Conservation (phyloP, 64 coral and sea anemone species). For the Orbicella faveolata region DNA sequence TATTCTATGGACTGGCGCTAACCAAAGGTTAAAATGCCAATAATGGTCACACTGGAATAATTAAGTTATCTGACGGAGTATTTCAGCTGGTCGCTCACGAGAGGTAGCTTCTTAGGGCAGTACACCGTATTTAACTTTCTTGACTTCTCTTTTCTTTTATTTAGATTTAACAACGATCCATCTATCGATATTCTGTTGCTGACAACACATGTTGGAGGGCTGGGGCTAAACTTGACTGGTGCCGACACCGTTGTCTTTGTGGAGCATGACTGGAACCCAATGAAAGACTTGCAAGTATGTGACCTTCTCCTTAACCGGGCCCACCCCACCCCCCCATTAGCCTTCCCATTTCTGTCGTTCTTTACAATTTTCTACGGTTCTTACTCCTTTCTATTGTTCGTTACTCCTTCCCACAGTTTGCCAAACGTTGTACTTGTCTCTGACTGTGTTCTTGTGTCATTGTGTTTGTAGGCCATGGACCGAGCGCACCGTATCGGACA, state of each 20-base stretch:
- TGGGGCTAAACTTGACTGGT: slow-evolving; percentile 91
- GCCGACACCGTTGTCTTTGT: slow-evolving; percentile 98
- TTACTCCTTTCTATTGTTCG: neutral
- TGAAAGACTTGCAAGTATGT: slow-evolving; percentile 92
- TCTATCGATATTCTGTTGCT: slow-evolving; percentile 87
- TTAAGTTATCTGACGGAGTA: too few species aligned
- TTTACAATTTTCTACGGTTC: neutral
- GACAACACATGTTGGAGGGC: slow-evolving; percentile 82
- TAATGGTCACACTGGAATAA: too few species aligned
- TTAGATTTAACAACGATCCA: slow-evolving; percentile 94
- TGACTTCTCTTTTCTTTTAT: neutral
- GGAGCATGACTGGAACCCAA: slow-evolving; percentile 99
- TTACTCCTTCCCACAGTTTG: neutral
- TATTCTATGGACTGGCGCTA: too few species aligned
- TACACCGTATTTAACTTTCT: neutral
- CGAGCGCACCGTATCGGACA: slow-evolving; percentile 95
- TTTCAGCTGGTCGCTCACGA: too few species aligned
- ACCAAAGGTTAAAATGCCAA: too few species aligned
- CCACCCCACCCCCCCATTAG: neutral
- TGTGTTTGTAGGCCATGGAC: slow-evolving; percentile 82
- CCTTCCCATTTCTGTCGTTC: neutral
- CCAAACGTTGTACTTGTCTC: neutral
- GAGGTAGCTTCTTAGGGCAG: neutral
- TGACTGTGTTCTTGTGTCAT: neutral
- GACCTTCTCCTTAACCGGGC: neutral